phyloP scores from a whole-genome alignment of 2,113 vertebrate species.

The Formicarius rufipectus region DNA sequence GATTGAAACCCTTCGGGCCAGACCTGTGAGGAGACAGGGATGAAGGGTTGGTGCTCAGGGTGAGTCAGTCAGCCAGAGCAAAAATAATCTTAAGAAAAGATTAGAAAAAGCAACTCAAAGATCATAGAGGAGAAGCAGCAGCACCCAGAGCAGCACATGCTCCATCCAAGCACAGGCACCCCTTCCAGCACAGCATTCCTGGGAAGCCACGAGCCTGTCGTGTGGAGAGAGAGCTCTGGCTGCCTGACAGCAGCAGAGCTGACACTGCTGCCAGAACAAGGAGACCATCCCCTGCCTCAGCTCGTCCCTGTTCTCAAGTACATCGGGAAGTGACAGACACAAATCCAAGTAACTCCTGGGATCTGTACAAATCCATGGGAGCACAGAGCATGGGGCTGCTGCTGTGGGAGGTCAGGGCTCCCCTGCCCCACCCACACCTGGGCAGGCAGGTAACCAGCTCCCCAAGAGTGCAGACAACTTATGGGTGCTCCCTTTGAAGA shows the following conservation, averaged over 20 bases:
- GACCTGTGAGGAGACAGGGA: constrained; percentile 80
- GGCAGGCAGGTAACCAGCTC: background rate
- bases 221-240: background rate
- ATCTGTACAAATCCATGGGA: background rate
- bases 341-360: background rate
- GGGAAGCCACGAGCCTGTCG: background rate
- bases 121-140: constrained; percentile 3
- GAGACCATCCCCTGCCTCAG: background rate
- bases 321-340: background rate
- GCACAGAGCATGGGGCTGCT: background rate
- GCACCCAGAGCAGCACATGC: constrained; percentile 7
- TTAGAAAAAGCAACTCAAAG: background rate
- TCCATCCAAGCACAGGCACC: background rate
- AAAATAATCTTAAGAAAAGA: background rate
- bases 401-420: background rate
- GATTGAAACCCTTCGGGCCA: constrained; percentile 90
- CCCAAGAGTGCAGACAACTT: background rate
- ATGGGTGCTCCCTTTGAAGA: background rate
- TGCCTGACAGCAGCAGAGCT: background rate
- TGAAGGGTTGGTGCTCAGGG: constrained; percentile 39
- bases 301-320: background rate
- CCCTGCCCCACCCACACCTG: background rate
- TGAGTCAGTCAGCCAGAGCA: constrained; percentile 42
- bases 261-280: background rate
- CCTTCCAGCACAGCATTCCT: background rate